Base-by-base conservation (phyloP, 2,888 invertebrate species). In the Aromia moschata region DNA sequence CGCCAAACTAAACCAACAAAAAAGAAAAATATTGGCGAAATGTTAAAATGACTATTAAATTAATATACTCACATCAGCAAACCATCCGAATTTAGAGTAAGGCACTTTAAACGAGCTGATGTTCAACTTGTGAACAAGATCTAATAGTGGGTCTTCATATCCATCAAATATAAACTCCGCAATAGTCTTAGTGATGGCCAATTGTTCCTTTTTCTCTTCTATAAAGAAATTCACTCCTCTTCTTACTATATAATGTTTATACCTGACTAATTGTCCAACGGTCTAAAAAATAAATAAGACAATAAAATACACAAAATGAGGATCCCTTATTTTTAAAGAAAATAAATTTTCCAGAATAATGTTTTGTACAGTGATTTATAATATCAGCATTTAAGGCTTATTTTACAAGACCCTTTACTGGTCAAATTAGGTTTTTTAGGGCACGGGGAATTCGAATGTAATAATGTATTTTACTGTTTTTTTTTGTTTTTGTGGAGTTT, bases 41-140 rank as follows among this genome's bases (percentile, higher is more conserved):
- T n/a, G n/a, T n/a, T n/a, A n/a, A n/a, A n/a, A n/a, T n/a, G n/a
- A n/a, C n/a, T 25, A 45, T 10, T n/a, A 20, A 15, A 11, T 9
- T 25, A 3, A 25, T 25, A 51, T 64, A 84, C 87, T 85, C 78
- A 92, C 92, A 52, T 80, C 81, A 74, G 88, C 90, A 76, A 96
- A 92, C 92, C 94, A 94, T 7, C 91, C 96, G 79, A 96, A 95
- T 72, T 86, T 90, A 25, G 86, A 87, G 70, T 85, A 90, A 0
- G 92, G 92, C 67, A 93, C 85, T 1, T 81, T 65, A 9, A 86
- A 60, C 7, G 68, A 67, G 0, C 84, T 79, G 16, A 86, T 72
- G 65, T 88, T 79, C 33, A 89, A 66, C 69, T 84, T 77, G 37
- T 81, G 54, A 36, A 85, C 83, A 61, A 89, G 68, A 67, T 85